A percentile compares a stretch with the other conserved stretches of the same genome.
Evolutionary conservation across 2,113 vertebrate species (phyloP).

Genomic region (Diadophis punctatus): DNA sequence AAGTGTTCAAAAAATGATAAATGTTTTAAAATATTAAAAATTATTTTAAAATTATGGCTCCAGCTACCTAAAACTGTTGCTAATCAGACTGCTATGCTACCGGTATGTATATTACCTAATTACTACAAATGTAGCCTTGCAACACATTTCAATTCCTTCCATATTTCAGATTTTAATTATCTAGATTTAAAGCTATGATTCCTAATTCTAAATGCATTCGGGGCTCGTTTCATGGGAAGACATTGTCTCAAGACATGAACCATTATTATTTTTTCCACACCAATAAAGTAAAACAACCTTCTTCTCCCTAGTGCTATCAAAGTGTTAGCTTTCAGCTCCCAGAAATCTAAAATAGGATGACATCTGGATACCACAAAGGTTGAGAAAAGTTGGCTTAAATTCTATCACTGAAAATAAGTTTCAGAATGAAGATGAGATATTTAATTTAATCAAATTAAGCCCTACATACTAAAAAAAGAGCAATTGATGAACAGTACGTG

Average conservation of each 20-base stretch:
- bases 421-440: neutral
- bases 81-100: neutral
- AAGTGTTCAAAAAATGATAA: neutral
- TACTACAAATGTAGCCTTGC: neutral
- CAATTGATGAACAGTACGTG: neutral
- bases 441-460: neutral
- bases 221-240: neutral
- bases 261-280: neutral
- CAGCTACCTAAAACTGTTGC: neutral
- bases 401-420: neutral
- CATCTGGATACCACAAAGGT: neutral
- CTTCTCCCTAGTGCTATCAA: neutral
- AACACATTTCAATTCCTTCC: neutral
- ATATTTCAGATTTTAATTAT: neutral
- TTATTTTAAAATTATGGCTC: neutral
- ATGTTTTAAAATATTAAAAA: neutral
- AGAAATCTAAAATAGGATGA: neutral
- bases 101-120: neutral
- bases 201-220: neutral
- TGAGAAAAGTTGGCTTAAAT: neutral
- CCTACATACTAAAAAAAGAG: neutral
- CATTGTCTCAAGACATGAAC: neutral
- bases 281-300: neutral
- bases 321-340: neutral
- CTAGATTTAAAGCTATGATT: neutral